Base-by-base conservation (phyloP, 2,888 invertebrate species). In the Actias luna region DNA sequence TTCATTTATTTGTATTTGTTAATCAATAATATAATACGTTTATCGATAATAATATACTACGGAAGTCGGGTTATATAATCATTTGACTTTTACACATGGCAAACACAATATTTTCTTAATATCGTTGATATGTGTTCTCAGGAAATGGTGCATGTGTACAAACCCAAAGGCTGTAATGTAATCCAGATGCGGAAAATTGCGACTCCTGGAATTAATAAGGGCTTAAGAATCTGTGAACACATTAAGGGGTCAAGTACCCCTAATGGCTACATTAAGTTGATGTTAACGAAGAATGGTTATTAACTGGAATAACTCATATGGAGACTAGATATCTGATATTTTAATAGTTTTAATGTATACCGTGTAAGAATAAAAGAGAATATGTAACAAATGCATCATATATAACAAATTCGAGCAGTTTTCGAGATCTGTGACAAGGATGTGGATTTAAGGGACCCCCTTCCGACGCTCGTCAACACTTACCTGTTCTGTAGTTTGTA, bases 121-220 rank as follows among this genome's bases (percentile, higher is more conserved):
- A 55, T 29, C 29, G 2, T 29, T 55, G 29, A n/a, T n/a, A 29
- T n/a, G 29, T 55, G 29, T 55, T 55, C n/a, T 55, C 29, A 8
- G 27, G n/a, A 29, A 55, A 16, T 22, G 46, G n/a, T 55, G 29
- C 29, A 29, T 55, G n/a, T 55, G 55, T 29, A 29, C 29, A 55
- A 55, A 55, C 27, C 7, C 29, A 29, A 29, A 50, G 16, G 55
- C n/a, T n/a, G 29, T 55, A 55, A 55, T 29, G 55, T n/a, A n/a
- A 55, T n/a, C 27, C 55, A 55, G 55, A 55, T 55, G 55, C 29
- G 55, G 55, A 55, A 55, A 55, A 55, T 55, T 55, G 55, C 55
- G 29, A 7, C n/a, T 55, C 29, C 55, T 55, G 29, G 55, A 55
- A 55, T 55, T 55, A 55, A 55, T 55, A 27, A 55, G 29, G 55